A percentile compares a stretch with the other conserved stretches of the same genome.
phyloP scores from a whole-genome alignment of 2,113 vertebrate genomes.

The Bufo gargarizans region DNA sequence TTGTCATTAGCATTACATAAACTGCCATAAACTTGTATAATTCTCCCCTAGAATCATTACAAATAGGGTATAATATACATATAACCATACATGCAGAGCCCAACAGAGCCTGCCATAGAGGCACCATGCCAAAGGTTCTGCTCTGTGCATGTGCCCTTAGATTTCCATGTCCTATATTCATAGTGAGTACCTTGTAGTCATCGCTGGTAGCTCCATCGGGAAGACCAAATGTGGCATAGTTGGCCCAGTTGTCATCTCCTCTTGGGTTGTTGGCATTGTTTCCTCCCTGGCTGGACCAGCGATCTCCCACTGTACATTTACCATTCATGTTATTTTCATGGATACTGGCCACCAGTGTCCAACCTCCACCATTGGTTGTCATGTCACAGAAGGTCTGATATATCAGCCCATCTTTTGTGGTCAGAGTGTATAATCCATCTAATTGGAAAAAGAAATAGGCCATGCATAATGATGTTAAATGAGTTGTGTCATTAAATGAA shows the following conservation, averaged over 20 bases:
- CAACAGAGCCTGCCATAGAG: no score
- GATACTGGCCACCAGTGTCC: conserved; percentile 65
- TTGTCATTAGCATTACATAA: no score
- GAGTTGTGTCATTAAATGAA: no score
- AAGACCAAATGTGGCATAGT: conserved; percentile 55
- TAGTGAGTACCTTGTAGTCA: conserved; percentile 54
- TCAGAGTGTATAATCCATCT: conserved; percentile 63
- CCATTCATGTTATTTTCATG: conserved; percentile 68
- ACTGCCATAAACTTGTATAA: no score
- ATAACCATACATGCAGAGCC: no score
- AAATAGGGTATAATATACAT: no score
- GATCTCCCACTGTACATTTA: conserved; percentile 66
- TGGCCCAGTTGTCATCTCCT: conserved; percentile 66
- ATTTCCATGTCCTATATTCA: no score
- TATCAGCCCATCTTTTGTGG: neutral
- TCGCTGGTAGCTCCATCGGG: conserved; percentile 65
- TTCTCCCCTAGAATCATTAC: no score
- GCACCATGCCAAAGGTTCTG: no score
- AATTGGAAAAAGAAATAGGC: neutral
- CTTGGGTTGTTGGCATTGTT: conserved; percentile 43
- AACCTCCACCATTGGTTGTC: conserved; percentile 60
- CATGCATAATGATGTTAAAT: no score
- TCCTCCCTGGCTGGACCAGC: conserved; percentile 71
- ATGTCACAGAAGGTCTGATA: conserved; percentile 75
- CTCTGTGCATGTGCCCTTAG: no score